Base-by-base conservation (phyloP, 2,888 invertebrate genomes). In the Muscina levida region DNA sequence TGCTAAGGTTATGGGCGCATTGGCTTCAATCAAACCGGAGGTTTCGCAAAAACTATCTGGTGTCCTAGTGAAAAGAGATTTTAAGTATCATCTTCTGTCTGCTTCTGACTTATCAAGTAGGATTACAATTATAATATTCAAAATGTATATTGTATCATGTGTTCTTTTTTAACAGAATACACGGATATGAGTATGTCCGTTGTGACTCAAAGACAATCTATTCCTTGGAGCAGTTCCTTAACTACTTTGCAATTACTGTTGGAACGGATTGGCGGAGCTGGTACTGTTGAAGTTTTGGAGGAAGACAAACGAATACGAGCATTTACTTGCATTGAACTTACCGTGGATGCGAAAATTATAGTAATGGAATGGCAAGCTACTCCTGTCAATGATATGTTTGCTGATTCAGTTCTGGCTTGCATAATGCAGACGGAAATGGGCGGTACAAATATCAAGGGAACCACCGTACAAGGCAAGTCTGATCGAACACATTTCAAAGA, bases 361-460 rank as follows among this genome's bases (percentile, higher is more conserved):
- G 94, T 96, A 0, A 92, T 99, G 77, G 98, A 98, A 93, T 99
- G 99, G 99, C 92, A 94, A 56, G 97, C 98, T 6, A 96, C 95
- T 87, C 98, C 99, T 0, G 95, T 98, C 57, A 95, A 97, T 87
- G 99, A 99, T 91, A 98, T 99, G 97, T 99, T 95, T 91, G 98
- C 99, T 31, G 99, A 99, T 92, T 96, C 98, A 31, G 95, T 98
- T 31, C 92, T 98, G 72, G 96, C 97, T 0, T 97, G 95, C 53
- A 92, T 98, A 46, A 92, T 99, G 85, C 95, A 96, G 89, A 97
- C 97, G 0, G 95, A 96, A 87, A 90, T 93, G 84, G 91, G 94
- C 65, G 94, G 94, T 67, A 92, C 92, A 0, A 92, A 93, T 31
- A 92, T 93, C 1, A 94, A 94, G 85, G 92, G 93, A 70, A 89